These are phyloP conservation scores for Lutraria lutraria DNA, from an alignment of 2,888 invertebrate species.

Conservation along the genomic window DNA sequence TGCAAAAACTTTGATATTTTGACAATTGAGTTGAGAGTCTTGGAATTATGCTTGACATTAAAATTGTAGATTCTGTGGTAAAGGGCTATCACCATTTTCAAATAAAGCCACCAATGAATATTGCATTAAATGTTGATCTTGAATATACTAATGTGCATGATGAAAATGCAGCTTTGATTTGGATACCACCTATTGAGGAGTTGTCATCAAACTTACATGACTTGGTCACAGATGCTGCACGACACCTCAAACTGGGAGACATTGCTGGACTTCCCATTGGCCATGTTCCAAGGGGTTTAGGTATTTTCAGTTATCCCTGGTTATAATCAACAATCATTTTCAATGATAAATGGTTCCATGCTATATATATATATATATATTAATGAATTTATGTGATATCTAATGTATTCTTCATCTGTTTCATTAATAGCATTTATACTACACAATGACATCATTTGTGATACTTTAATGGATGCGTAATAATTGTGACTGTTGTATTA, in stretches of 20 bases:
- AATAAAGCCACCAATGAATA: conserved; percentile 27
- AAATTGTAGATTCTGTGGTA: conserved; percentile 7
- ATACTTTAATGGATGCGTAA: too few relatives aligned
- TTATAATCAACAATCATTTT: too few relatives aligned
- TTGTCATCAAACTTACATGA: background rate
- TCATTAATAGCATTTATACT: too few relatives aligned
- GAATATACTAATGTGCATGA: conserved; percentile 53
- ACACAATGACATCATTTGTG: too few relatives aligned
- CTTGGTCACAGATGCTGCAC: conserved; percentile 1
- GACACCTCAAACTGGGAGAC: background rate
- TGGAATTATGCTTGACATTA: background rate
- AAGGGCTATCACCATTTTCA: conserved; percentile 36
- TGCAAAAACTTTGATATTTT: too few relatives aligned
- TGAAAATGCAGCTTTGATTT: conserved; percentile 40
- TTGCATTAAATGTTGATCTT: conserved; percentile 21
- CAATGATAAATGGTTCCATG: too few relatives aligned
- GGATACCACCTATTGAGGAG: conserved; percentile 14
- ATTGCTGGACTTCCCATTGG: conserved; percentile 32
- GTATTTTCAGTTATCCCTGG: background rate
- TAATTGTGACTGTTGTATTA: too few relatives aligned
- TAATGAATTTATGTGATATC: too few relatives aligned
- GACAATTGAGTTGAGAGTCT: too few relatives aligned
- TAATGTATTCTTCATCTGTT: too few relatives aligned
- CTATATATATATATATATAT: too few relatives aligned
- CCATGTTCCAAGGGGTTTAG: conserved; percentile 27